Evolutionary conservation across 1,140 invertebrate species (phyloP).

Genomic region (Anastrepha ludens): DNA sequence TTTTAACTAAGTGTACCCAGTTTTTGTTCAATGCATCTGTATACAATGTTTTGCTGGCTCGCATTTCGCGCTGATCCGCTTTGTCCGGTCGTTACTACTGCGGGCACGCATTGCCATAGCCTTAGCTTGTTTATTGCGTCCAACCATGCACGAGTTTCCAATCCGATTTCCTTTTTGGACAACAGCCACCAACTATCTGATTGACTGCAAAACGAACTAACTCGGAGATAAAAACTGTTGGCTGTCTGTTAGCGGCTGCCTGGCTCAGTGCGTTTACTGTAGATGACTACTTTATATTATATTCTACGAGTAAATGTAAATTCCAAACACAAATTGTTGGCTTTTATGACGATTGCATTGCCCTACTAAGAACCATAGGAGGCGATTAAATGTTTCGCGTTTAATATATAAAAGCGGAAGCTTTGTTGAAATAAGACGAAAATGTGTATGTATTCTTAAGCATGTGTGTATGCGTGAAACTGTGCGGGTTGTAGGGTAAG

Average conservation of each 20-base stretch:
- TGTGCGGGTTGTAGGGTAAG: too few relatives aligned
- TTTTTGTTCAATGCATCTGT: not conserved
- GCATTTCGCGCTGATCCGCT: conserved; percentile 10
- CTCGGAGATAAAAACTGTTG: not conserved
- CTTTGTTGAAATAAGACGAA: too few relatives aligned
- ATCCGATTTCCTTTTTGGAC: not conserved
- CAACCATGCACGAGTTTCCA: not conserved
- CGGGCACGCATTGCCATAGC: not conserved
- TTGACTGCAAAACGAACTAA: not conserved
- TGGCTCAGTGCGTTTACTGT: not conserved
- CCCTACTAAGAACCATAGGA: too few relatives aligned
- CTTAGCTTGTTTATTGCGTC: not conserved
- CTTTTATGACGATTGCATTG: too few relatives aligned
- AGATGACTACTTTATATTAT: not conserved
- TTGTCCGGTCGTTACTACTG: not conserved
- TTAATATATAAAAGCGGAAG: too few relatives aligned
- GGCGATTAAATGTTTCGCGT: too few relatives aligned
- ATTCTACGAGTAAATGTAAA: too few relatives aligned
- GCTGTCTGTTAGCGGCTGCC: not conserved
- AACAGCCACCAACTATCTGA: not conserved
- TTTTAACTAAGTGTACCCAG: not conserved
- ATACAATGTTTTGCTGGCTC: not conserved
- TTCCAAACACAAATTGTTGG: too few relatives aligned
- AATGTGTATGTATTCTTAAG: too few relatives aligned
- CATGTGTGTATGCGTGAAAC: too few relatives aligned